Conservation (phyloP, 2,888 invertebrate genomes). For the Ethmia dodecea region DNA sequence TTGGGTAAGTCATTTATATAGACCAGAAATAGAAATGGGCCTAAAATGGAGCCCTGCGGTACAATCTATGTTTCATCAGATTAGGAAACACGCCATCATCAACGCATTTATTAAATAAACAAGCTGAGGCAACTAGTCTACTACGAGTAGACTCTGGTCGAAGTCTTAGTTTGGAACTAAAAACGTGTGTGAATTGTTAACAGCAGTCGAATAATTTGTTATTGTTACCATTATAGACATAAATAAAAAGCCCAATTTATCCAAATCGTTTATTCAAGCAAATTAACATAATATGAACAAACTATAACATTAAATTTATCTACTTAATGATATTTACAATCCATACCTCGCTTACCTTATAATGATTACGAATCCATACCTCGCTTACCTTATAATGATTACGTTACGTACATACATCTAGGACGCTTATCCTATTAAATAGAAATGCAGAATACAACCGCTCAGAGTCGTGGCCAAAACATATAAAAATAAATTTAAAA, state of each 20-base stretch:
- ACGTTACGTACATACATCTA: slow-evolving; percentile 61
- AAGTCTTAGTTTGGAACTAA: too few species aligned
- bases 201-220: too few species aligned
- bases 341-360: slow-evolving; percentile 66
- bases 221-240: too few species aligned
- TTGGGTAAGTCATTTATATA: too few species aligned
- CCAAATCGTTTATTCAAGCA: slow-evolving; percentile 78
- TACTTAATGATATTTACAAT: slow-evolving; percentile 77
- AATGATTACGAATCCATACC: slow-evolving; percentile 63
- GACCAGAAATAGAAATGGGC: too few species aligned
- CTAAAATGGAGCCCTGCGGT: too few species aligned
- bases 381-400: slow-evolving; percentile 62
- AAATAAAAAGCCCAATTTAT: slow-evolving; percentile 56
- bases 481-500: slow-evolving; percentile 31
- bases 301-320: slow-evolving; percentile 77
- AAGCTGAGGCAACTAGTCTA: too few species aligned
- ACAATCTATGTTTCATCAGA: too few species aligned
- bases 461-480: slow-evolving; percentile 17
- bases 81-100: too few species aligned
- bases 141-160: too few species aligned
- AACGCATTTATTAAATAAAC: too few species aligned
- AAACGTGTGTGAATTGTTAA: too few species aligned
- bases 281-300: slow-evolving; percentile 77
- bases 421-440: slow-evolving; percentile 50
- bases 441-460: slow-evolving; percentile 54